Evolutionary conservation across 1,140 invertebrate species (phyloP).

Genomic region (Steinernema khuongi): DNA sequence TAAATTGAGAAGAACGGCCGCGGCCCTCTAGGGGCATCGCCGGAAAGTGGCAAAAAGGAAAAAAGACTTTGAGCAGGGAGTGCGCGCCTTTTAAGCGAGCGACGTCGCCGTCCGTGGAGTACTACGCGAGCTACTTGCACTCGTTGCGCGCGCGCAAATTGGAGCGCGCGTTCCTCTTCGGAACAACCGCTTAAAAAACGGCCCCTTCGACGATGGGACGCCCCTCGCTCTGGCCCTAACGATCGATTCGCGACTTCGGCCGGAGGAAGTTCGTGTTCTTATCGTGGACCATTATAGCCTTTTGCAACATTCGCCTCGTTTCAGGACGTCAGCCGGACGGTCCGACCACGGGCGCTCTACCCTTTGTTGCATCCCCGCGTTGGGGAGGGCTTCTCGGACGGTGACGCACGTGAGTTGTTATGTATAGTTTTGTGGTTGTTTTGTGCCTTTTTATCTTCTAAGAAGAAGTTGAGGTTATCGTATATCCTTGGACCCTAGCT

Average conservation of each 20-base stretch:
- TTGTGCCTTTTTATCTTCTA: too few species aligned
- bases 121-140: neutral
- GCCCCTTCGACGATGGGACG: too few species aligned
- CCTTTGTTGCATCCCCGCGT: too few species aligned
- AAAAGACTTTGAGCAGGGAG: slow-evolving; percentile 1
- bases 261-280: neutral
- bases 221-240: too few species aligned
- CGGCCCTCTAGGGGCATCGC: neutral
- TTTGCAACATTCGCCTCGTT: too few species aligned
- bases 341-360: too few species aligned
- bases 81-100: neutral
- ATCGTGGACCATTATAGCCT: neutral
- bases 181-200: neutral
- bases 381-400: too few species aligned
- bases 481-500: too few species aligned
- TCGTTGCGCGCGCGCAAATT: neutral
- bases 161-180: neutral
- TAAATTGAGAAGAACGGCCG: neutral
- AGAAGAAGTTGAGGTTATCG: too few species aligned
- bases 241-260: neutral
- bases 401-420: too few species aligned
- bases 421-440: too few species aligned
- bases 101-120: neutral
- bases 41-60: neutral
- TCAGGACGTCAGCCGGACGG: too few species aligned